These are phyloP conservation scores for Catharus bicknelli DNA, from an alignment of 2,113 vertebrate genomes.

Conservation along the genomic window DNA sequence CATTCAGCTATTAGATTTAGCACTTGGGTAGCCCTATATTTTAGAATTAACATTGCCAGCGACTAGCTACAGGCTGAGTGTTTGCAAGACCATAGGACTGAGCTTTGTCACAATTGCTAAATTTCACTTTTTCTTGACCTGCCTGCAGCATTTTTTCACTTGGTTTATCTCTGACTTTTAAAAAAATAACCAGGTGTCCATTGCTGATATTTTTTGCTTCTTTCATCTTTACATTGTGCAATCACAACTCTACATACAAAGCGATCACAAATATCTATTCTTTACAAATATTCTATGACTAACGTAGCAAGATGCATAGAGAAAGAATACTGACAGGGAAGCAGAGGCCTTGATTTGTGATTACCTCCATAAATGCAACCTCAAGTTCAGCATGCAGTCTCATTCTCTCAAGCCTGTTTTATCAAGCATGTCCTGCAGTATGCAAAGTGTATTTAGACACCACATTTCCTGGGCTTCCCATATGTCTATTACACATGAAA, in stretches of 20 bases:
- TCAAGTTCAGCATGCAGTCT: neutral
- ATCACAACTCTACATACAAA: neutral
- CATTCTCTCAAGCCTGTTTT: neutral
- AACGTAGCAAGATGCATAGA: rapidly evolving
- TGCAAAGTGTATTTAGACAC: neutral
- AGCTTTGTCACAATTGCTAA: neutral
- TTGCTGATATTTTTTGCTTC: neutral
- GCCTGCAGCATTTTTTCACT: neutral
- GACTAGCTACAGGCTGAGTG: neutral
- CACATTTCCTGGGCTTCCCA: neutral
- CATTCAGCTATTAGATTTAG: neutral
- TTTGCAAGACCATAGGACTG: neutral
- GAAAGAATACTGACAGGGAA: neutral
- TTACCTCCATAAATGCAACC: neutral
- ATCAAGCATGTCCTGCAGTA: neutral
- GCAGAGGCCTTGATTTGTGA: neutral
- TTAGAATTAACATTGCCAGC: neutral
- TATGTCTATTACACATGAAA: neutral
- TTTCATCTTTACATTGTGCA: neutral
- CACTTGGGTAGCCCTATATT: neutral
- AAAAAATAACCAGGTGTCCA: no score
- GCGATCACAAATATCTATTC: neutral
- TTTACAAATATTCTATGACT: neutral
- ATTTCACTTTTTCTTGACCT: neutral
- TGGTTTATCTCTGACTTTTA: neutral